A percentile compares a stretch with the other conserved stretches of the same genome.
Conservation (phyloP, 2,888 invertebrate species). For the Xestia sexstrigata region DNA sequence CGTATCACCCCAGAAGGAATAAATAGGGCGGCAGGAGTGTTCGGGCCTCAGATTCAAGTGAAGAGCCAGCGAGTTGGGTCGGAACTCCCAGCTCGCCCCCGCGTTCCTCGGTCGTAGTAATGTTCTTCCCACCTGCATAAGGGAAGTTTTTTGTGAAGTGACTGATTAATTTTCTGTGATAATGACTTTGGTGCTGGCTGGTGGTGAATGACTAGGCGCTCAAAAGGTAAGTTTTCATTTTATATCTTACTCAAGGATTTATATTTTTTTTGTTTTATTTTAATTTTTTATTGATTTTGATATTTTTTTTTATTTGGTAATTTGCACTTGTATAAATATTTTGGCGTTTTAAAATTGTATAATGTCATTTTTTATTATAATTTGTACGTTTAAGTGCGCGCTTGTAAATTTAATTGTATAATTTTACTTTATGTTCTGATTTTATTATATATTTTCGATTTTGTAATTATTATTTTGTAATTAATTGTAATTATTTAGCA, state of each 20-base stretch:
- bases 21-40: constrained; percentile 80
- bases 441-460: not conserved
- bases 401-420: not conserved
- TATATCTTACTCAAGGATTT: no score
- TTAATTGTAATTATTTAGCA: not conserved
- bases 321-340: not conserved
- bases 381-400: not conserved
- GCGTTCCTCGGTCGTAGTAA: constrained; percentile 74
- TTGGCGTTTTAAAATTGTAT: not conserved
- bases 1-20: constrained; percentile 83
- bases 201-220: constrained; percentile 66
- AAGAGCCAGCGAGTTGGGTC: constrained; percentile 77
- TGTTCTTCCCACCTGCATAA: constrained; percentile 75
- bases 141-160: constrained; percentile 75
- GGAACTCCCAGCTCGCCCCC: constrained; percentile 68
- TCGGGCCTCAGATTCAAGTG: constrained; percentile 82
- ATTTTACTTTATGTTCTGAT: not conserved
- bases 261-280: not conserved
- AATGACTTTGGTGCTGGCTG: constrained; percentile 75
- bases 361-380: not conserved
- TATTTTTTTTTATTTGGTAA: not conserved
- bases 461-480: no score
- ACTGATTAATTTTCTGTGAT: constrained; percentile 67
- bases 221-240: constrained; percentile 78
- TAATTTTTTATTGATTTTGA: not conserved